These are phyloP conservation scores for Tympanoctomys barrerae DNA, from an alignment of 2,797 vertebrate genomes.

Conservation along the genomic window DNA sequence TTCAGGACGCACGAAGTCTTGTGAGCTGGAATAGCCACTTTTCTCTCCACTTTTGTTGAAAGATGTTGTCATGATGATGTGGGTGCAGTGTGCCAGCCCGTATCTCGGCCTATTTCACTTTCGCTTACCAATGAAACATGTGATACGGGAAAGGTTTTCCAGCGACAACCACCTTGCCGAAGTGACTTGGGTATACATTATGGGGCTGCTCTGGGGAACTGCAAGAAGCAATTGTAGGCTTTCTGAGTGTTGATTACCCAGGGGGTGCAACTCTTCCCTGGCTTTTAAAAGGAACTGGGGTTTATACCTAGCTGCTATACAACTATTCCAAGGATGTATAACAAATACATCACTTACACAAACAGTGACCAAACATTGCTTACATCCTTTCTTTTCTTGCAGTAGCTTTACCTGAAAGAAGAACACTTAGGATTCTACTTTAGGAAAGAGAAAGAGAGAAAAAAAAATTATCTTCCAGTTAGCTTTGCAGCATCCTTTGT, in stretches of 20 bases:
- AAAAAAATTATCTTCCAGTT: background rate
- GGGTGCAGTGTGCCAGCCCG: slow-evolving; percentile 69
- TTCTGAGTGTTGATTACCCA: slow-evolving; percentile 25
- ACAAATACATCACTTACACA: background rate
- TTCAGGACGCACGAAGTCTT: slow-evolving; percentile 86
- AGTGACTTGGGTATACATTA: background rate
- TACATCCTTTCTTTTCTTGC: slow-evolving; percentile 59
- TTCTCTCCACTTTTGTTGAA: slow-evolving; percentile 26
- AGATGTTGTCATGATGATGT: background rate
- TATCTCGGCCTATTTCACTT: slow-evolving; percentile 44
- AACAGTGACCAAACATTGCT: background rate
- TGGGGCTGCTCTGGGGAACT: background rate
- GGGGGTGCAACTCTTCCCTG: background rate
- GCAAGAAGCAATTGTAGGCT: background rate
- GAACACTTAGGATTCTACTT: slow-evolving; percentile 59
- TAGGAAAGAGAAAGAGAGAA: background rate
- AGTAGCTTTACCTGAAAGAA: slow-evolving; percentile 61
- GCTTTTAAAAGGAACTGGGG: background rate
- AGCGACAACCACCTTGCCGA: background rate
- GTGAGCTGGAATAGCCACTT: slow-evolving; percentile 65
- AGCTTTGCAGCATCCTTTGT: slow-evolving; percentile 34
- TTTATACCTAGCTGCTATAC: background rate
- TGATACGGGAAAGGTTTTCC: slow-evolving; percentile 6
- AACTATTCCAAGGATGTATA: slow-evolving; percentile 61
- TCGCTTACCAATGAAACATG: slow-evolving; percentile 16